Percentiles rank a stretch among this genome's conserved stretches.
Evolutionary conservation across 2,113 vertebrate species (phyloP).

Genomic region (Cyprinodon variegatus): DNA sequence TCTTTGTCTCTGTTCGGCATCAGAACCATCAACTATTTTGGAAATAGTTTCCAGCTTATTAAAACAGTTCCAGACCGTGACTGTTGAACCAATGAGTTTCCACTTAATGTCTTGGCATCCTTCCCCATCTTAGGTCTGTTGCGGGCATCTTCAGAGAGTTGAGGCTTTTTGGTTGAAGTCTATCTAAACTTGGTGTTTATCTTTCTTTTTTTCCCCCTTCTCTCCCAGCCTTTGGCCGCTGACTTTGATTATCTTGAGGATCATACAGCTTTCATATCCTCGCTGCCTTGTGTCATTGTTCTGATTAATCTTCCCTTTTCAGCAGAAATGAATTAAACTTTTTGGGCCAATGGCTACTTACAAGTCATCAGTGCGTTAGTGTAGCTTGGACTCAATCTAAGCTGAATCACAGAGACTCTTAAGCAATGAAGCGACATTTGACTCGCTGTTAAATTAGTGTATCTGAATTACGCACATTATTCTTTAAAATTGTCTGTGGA

Average conservation of each 20-base stretch:
- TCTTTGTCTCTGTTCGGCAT: conserved; percentile 81
- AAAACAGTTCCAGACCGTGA: conserved; percentile 82
- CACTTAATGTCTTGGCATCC: conserved; percentile 79
- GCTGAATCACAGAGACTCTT: conserved; percentile 48
- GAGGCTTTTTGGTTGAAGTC: conserved; percentile 56
- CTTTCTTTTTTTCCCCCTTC: neutral
- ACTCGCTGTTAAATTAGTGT: conserved; percentile 21
- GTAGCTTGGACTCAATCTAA: conserved; percentile 55
- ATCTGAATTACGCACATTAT: conserved; percentile 15
- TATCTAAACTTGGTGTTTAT: conserved; percentile 7
- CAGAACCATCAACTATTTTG: conserved; percentile 79
- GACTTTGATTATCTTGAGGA: conserved; percentile 44
- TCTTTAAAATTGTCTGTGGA: conserved; percentile 29
- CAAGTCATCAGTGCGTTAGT: conserved; percentile 55
- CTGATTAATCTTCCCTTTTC: conserved; percentile 38
- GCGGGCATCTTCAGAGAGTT: conserved; percentile 66
- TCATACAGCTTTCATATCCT: conserved; percentile 20
- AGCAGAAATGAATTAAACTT: conserved; percentile 49
- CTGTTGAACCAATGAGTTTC: conserved; percentile 78
- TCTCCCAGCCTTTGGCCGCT: neutral
- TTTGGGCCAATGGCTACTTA: conserved; percentile 47
- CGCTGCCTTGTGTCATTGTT: conserved; percentile 44
- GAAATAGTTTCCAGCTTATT: conserved; percentile 86
- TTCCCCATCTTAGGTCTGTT: conserved; percentile 62
- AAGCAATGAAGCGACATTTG: conserved; percentile 23